Percentiles rank a stretch among this genome's conserved stretches.
These are phyloP conservation scores for Hyperopisus bebe DNA, from an alignment of 2,113 vertebrate genomes.

Conservation along the genomic window DNA sequence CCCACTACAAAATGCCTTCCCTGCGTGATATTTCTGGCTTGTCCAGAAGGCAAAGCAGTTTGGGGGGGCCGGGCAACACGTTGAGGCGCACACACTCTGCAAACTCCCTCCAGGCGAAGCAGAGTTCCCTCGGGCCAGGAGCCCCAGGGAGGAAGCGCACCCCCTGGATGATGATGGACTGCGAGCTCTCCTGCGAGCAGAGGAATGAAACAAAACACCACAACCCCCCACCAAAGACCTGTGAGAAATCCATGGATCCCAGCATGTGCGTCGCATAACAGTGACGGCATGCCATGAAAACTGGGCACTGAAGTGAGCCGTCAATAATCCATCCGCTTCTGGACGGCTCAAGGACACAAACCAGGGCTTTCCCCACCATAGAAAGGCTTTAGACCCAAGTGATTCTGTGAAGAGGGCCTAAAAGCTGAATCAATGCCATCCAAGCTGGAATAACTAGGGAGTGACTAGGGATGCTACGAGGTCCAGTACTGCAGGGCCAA, in stretches of 20 bases:
- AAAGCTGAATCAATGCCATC: too few relatives aligned
- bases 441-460: too few relatives aligned
- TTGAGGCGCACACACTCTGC: constrained; percentile 60
- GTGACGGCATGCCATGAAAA: neutral
- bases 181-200: constrained; percentile 58
- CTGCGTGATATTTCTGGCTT: too few relatives aligned
- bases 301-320: neutral
- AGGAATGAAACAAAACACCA: neutral
- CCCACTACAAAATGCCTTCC: too few relatives aligned
- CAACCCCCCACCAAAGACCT: neutral
- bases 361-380: neutral
- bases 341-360: neutral
- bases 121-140: constrained; percentile 70
- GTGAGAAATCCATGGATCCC: neutral
- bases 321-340: neutral
- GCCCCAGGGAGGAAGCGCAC: constrained; percentile 62
- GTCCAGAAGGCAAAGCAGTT: constrained; percentile 63
- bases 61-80: constrained; percentile 69
- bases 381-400: neutral
- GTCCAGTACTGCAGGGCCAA: too few relatives aligned
- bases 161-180: constrained; percentile 63
- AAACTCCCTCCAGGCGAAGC: constrained; percentile 70
- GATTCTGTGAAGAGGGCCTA: neutral
- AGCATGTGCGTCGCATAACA: neutral
- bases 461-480: too few relatives aligned